Base-by-base conservation (phyloP, 2,113 vertebrate species). In the Nicator chloris region DNA sequence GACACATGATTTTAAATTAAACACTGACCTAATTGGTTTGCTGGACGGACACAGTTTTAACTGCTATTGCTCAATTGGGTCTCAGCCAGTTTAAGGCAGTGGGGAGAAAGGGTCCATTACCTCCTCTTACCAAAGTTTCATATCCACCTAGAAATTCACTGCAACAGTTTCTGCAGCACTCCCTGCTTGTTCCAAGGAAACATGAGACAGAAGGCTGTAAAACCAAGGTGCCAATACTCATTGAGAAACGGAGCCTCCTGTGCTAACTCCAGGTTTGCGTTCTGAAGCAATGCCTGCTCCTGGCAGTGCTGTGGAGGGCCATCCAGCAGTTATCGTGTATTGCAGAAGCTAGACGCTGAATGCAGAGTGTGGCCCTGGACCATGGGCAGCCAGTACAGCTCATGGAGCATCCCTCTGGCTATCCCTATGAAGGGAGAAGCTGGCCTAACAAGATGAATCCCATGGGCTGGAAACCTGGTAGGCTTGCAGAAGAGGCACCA, bases 301-400 rank as follows among this genome's bases (percentile, higher is more conserved):
- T 11, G 42, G 71, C 10, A 18, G 63, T 7, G 68, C 54, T 1
- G 7, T 22, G 71, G 66, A 18, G 15, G 4, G 39, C 49, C 45
- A n/a, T 19, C 39, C 7, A 2, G n/a, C 19, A 6, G 21, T 15
- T 27, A 14, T 0, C 1, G 0, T 1, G 1, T 49, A n/a, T 21
- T n/a, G 40, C 54, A 84, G 88, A 35, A 66, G 31, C 69, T 22
- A 33, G 42, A 18, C 22, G 15, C 44, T 12, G 3, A 33, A 30
- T 0, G 0, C 47, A 11, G 23, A 19, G 23, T 0, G 14, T 28
- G 64, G 7, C 28, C 54, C 59, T 4, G 2, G 9, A 4, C 28
- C 5, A 2, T 3, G 13, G 39, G n/a, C 50, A 82, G 42, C 33
- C 4, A 1, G 16, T 20, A 50, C 20, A 33, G 42, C 45, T 37